phyloP scores from a whole-genome alignment of 35 echinoderm and acorn worm genomes.

The Diadema setosum region DNA sequence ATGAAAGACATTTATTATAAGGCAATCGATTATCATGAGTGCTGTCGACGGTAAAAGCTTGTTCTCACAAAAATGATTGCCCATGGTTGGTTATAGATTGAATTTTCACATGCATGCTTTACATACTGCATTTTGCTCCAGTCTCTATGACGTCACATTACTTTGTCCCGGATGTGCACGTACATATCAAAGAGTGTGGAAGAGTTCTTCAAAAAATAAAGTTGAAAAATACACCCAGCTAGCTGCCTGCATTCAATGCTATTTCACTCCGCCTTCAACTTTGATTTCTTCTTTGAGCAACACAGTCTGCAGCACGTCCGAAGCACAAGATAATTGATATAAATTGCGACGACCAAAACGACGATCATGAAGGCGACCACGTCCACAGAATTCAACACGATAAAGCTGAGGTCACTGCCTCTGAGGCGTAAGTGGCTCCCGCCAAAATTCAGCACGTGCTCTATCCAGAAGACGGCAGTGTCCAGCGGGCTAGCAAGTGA shows the following conservation, averaged over 20 bases:
- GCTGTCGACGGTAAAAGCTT: too few relatives aligned
- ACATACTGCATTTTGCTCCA: too few relatives aligned
- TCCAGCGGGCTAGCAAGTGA: background rate
- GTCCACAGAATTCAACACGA: slow-evolving; percentile 41
- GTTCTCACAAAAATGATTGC: too few relatives aligned
- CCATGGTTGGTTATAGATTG: too few relatives aligned
- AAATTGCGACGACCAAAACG: background rate
- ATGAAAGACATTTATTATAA: too few relatives aligned
- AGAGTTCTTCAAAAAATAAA: too few relatives aligned
- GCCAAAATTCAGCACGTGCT: slow-evolving; percentile 58
- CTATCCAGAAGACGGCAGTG: slow-evolving; percentile 58
- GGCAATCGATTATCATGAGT: too few relatives aligned
- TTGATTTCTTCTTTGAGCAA: background rate
- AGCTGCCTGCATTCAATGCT: background rate
- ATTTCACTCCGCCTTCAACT: background rate
- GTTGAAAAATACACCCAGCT: too few relatives aligned
- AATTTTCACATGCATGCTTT: too few relatives aligned
- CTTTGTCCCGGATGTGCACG: too few relatives aligned
- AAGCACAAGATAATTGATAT: background rate
- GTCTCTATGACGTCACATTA: too few relatives aligned
- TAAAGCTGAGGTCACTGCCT: slow-evolving; percentile 14
- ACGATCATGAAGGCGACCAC: background rate
- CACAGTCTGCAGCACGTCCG: background rate
- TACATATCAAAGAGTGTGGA: too few relatives aligned
- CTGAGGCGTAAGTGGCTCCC: slow-evolving; percentile 29